A percentile compares a stretch with the other conserved stretches of the same genome.
Conservation (phyloP, 2,888 invertebrate species). For the Drosophila subsilvestris region DNA sequence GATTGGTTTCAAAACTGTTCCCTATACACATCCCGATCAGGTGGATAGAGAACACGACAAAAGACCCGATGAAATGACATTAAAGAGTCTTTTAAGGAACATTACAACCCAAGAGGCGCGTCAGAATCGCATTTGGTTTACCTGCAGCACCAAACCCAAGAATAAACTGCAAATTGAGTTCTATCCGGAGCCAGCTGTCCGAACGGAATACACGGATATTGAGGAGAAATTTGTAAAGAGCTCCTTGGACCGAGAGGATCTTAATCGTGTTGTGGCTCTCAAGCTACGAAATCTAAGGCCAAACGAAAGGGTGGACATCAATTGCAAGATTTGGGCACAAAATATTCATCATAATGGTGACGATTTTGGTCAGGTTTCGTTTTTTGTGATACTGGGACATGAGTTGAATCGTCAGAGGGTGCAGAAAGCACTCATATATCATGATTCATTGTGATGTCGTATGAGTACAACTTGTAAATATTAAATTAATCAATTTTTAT, state of each 20-base stretch:
- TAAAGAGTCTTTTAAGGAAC: conserved; percentile 17
- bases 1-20: conserved; percentile 49
- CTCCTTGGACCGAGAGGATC: conserved; percentile 14
- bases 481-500: neutral
- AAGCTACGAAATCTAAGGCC: conserved; percentile 28
- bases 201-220: conserved; percentile 43
- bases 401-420: neutral
- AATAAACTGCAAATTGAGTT: conserved; percentile 8
- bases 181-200: conserved; percentile 44
- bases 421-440: neutral
- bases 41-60: conserved; percentile 2
- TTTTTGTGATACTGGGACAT: conserved; percentile 23
- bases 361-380: conserved; percentile 34
- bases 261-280: conserved; percentile 63
- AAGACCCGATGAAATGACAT: neutral
- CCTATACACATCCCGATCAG: conserved; percentile 24
- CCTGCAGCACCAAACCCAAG: conserved; percentile 21
- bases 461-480: neutral
- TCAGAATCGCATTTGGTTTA: conserved; percentile 52
- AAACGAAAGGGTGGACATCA: conserved; percentile 19
- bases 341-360: conserved; percentile 42
- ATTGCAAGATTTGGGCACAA: conserved; percentile 57
- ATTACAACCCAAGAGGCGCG: neutral
- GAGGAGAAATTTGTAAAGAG: neutral
- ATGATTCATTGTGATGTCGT: conserved; percentile 24